These are phyloP conservation scores for Noctilio leporinus DNA, from an alignment of 2,113 vertebrate genomes.

Conservation along the genomic window DNA sequence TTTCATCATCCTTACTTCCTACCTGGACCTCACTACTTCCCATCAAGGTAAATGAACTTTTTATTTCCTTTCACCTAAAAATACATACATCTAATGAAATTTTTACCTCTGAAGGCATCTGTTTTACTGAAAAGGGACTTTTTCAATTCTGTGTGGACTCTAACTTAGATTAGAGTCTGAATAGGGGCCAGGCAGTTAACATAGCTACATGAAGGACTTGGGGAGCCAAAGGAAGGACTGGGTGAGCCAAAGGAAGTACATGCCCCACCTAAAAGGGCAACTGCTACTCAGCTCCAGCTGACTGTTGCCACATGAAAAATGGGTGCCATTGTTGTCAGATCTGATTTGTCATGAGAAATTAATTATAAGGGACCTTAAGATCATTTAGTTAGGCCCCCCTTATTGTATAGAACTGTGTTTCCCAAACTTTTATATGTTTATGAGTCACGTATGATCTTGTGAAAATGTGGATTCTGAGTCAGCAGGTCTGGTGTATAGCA, in stretches of 20 bases:
- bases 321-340: not conserved
- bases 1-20: slow-evolving; percentile 78
- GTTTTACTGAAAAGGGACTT: not conserved
- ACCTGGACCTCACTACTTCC: slow-evolving; percentile 78
- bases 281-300: not conserved
- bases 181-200: not conserved
- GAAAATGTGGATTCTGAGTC: not conserved
- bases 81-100: not conserved
- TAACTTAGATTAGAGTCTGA: not conserved
- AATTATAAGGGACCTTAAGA: not conserved
- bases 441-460: not conserved
- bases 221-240: not conserved
- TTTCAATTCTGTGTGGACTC: not conserved
- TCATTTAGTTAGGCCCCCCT: not conserved
- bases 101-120: not conserved
- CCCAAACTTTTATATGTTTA: not conserved
- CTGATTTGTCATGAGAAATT: not conserved
- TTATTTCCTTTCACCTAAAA: slow-evolving; percentile 19
- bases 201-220: not conserved
- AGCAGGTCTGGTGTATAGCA: not conserved
- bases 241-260: not conserved
- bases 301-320: not conserved
- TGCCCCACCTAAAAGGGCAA: not conserved
- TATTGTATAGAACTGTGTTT: not conserved
- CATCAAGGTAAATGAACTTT: slow-evolving; percentile 80